phyloP scores from a whole-genome alignment of 2,797 vertebrate genomes.

The Sebastes nivosus region DNA sequence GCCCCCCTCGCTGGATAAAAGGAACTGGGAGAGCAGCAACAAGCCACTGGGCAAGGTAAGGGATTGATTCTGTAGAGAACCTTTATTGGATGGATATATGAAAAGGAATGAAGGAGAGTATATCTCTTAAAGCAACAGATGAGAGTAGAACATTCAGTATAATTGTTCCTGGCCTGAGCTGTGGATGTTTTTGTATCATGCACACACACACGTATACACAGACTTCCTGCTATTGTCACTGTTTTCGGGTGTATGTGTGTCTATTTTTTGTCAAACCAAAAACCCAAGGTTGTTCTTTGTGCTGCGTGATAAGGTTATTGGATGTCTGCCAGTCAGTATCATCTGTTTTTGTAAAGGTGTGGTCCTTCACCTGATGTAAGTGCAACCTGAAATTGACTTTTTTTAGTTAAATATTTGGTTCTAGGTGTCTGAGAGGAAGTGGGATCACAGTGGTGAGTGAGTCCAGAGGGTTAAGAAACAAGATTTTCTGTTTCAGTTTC shows the following conservation, averaged over 20 bases:
- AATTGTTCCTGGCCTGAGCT: not conserved
- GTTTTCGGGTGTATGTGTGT: not conserved
- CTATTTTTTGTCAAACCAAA: not conserved
- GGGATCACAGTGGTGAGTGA: not conserved
- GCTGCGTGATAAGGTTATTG: not conserved
- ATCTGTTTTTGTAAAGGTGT: not conserved
- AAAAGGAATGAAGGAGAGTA: not conserved
- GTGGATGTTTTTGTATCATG: conserved; percentile 2
- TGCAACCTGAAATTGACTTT: not conserved
- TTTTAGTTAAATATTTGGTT: not conserved
- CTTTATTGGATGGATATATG: not conserved
- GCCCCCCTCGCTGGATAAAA: conserved; percentile 88
- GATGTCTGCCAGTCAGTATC: not conserved
- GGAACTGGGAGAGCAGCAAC: conserved; percentile 85
- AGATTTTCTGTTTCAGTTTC: not conserved
- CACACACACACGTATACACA: not conserved
- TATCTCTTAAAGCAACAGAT: not conserved
- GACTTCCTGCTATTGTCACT: conserved; percentile 19
- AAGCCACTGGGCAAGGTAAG: conserved; percentile 92
- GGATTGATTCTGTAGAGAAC: not conserved
- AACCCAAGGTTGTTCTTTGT: not conserved
- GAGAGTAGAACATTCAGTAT: not conserved
- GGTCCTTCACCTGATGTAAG: not conserved
- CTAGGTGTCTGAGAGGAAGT: not conserved
- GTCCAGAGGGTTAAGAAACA: not conserved